These are phyloP conservation scores for Silurus meridionalis DNA, from an alignment of 2,113 vertebrate species.

Conservation along the genomic window DNA sequence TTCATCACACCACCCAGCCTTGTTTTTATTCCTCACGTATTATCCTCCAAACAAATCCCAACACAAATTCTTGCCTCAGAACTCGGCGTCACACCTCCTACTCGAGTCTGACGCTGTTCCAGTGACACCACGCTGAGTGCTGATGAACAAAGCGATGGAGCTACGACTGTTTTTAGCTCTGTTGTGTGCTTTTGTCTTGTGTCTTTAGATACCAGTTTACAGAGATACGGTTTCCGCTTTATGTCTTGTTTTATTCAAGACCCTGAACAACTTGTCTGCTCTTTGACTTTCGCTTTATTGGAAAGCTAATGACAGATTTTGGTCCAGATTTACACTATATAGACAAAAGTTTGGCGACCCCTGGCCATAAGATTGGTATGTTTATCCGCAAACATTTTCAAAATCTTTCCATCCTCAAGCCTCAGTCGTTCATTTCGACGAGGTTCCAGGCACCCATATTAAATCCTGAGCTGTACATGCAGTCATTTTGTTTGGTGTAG, in stretches of 20 bases:
- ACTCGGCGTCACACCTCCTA: constrained; percentile 28
- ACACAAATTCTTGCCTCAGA: background rate
- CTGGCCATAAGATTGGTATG: too few relatives aligned
- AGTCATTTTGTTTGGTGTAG: background rate
- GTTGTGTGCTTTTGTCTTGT: background rate
- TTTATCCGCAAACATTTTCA: too few relatives aligned
- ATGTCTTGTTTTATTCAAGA: background rate
- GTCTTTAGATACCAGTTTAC: background rate
- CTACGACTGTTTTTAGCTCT: background rate
- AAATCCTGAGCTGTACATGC: background rate
- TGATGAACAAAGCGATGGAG: background rate
- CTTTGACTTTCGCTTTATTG: background rate
- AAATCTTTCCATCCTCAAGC: background rate
- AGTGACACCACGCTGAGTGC: constrained; percentile 23
- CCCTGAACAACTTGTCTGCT: background rate
- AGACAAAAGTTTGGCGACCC: too few relatives aligned
- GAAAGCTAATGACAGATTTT: background rate
- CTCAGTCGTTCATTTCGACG: background rate
- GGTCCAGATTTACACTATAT: background rate
- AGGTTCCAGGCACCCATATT: background rate
- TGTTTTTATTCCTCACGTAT: background rate
- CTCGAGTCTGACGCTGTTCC: constrained; percentile 47
- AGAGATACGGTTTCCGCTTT: background rate
- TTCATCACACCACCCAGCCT: background rate
- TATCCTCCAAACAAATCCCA: background rate